Conservation (phyloP, 1,140 invertebrate species). For the Dendroctonus valens region DNA sequence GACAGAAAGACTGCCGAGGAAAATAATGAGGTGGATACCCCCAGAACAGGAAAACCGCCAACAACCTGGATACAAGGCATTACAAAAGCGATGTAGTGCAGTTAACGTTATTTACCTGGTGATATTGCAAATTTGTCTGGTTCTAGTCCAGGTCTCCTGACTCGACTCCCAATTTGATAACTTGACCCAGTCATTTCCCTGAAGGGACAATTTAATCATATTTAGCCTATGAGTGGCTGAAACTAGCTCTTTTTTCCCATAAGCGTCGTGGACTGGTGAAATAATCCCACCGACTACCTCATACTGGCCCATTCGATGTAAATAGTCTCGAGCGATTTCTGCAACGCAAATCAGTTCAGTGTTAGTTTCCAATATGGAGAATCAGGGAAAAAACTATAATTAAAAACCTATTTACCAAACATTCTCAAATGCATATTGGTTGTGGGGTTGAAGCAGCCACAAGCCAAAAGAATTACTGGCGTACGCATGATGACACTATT, state of each 20-base stretch:
- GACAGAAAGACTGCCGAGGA: not conserved
- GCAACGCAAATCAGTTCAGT: constrained; percentile 44
- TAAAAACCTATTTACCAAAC: constrained; percentile 75
- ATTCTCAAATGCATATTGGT: constrained; percentile 96
- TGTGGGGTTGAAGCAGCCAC: constrained; percentile 94
- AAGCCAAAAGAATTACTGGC: constrained; percentile 72
- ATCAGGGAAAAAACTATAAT: not conserved
- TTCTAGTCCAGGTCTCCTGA: constrained; percentile 75
- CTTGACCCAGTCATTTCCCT: constrained; percentile 78
- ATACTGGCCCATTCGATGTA: constrained; percentile 72
- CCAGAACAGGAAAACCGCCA: not conserved
- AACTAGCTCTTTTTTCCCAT: constrained; percentile 83
- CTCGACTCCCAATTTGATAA: constrained; percentile 83
- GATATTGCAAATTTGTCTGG: constrained; percentile 76
- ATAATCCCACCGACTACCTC: constrained; percentile 86
- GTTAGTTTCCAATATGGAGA: not conserved
- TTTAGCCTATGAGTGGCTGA: constrained; percentile 72
- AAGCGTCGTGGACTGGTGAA: constrained; percentile 91
- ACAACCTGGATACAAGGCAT: too few species aligned
- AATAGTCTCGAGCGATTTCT: constrained; percentile 91
- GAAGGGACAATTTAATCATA: constrained; percentile 78
- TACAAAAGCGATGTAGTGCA: too few species aligned
- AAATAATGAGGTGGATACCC: not conserved
- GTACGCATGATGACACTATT: constrained; percentile 12
- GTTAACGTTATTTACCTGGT: constrained; percentile 59